These are phyloP conservation scores for Falco biarmicus DNA, from an alignment of 2,797 vertebrate species.

Conservation along the genomic window DNA sequence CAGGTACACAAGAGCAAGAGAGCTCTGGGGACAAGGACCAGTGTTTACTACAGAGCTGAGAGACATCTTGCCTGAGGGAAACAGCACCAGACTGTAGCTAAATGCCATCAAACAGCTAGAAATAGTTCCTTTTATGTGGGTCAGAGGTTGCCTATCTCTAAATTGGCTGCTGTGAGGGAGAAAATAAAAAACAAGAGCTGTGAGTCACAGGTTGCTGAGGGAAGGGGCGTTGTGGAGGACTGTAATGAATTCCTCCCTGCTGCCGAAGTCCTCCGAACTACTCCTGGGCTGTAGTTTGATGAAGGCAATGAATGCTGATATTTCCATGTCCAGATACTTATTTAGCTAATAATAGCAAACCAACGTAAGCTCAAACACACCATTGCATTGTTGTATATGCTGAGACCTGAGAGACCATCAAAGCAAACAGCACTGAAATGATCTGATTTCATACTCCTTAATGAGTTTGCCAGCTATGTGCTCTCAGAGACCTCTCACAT, in stretches of 20 bases:
- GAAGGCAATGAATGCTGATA: background rate
- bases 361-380: background rate
- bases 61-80: constrained; percentile 14
- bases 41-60: background rate
- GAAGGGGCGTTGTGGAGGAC: background rate
- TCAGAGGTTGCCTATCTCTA: constrained; percentile 46
- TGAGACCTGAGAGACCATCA: background rate
- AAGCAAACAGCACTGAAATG: background rate
- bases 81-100: background rate
- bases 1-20: fast-evolving
- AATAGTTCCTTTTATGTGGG: constrained; percentile 38
- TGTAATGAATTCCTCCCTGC: constrained; percentile 6
- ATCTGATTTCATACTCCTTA: background rate
- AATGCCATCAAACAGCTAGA: constrained; percentile 9
- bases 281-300: background rate
- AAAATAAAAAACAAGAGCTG: constrained; percentile 51
- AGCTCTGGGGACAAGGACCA: background rate
- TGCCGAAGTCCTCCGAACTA: background rate
- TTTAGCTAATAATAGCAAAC: background rate
- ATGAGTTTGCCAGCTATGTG: background rate
- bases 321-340: background rate
- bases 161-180: constrained; percentile 12
- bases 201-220: constrained; percentile 42
- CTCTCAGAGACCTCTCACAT: background rate
- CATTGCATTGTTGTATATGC: background rate